Conservation (phyloP, 2,888 invertebrate species). For the Calameuta idolon region DNA sequence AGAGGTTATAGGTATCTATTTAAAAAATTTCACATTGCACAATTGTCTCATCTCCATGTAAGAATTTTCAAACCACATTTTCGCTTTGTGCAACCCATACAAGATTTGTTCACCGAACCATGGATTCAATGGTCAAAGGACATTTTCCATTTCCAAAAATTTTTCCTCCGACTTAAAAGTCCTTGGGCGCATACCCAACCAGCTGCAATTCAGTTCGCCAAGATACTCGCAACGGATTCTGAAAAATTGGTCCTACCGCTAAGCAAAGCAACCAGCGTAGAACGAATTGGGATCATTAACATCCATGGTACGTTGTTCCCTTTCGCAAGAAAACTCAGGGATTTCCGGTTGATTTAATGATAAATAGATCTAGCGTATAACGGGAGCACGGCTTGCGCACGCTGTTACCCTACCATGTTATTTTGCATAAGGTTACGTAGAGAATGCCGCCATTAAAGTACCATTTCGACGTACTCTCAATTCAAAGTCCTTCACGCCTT, state of each 20-base stretch:
- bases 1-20: background rate
- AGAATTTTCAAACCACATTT: background rate
- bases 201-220: background rate
- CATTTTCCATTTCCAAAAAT: background rate
- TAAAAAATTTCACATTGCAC: background rate
- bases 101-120: background rate
- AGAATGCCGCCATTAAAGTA: conserved; percentile 31
- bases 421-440: conserved; percentile 9
- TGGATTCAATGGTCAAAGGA: background rate
- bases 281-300: conserved; percentile 55
- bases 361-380: conserved; percentile 36
- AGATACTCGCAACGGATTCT: background rate
- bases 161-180: background rate
- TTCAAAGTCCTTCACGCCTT: conserved; percentile 19
- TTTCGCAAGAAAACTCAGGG: background rate
- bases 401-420: background rate
- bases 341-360: conserved; percentile 39
- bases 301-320: conserved; percentile 23
- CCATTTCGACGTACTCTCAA: conserved; percentile 15
- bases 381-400: background rate
- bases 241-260: background rate
- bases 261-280: conserved; percentile 1
- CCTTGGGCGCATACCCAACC: background rate
- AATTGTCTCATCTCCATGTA: background rate
- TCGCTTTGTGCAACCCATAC: background rate